These are phyloP conservation scores for Phalacrocorax carbo DNA, from an alignment of 2,113 vertebrate species.

Conservation along the genomic window DNA sequence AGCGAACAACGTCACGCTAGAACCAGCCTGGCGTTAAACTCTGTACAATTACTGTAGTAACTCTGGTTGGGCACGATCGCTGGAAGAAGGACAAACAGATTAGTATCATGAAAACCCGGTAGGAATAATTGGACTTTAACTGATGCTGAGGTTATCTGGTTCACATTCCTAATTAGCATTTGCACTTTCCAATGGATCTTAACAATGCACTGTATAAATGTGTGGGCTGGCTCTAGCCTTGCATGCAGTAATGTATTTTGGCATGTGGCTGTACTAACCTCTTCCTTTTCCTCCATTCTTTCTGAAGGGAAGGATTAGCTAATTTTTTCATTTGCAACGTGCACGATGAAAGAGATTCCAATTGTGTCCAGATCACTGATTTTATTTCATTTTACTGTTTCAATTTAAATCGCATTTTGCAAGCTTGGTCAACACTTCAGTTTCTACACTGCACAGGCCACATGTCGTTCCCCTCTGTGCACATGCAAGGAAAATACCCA, in stretches of 20 bases:
- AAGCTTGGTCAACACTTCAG: not conserved
- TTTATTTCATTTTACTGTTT: not conserved
- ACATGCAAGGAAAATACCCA: not conserved
- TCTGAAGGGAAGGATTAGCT: not conserved
- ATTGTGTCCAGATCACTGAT: not conserved
- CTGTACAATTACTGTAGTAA: constrained; percentile 4
- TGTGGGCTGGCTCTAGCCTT: not conserved
- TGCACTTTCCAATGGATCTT: constrained; percentile 10
- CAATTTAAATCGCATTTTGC: not conserved
- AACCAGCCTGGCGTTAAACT: not conserved
- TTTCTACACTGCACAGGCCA: not conserved
- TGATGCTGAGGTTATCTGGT: constrained; percentile 28
- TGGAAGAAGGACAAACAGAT: constrained; percentile 46
- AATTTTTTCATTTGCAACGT: not conserved
- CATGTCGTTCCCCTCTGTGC: not conserved
- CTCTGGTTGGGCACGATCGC: not conserved
- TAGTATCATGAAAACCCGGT: not conserved
- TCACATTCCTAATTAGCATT: constrained; percentile 40
- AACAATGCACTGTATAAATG: constrained; percentile 1
- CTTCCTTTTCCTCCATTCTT: not conserved
- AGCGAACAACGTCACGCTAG: not conserved
- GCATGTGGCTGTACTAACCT: not conserved
- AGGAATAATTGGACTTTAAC: not conserved
- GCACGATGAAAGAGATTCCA: not conserved
- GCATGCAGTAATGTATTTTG: constrained; percentile 14